phyloP scores from a whole-genome alignment of 2,888 invertebrate genomes.

The Tuberolachnus salignus region DNA sequence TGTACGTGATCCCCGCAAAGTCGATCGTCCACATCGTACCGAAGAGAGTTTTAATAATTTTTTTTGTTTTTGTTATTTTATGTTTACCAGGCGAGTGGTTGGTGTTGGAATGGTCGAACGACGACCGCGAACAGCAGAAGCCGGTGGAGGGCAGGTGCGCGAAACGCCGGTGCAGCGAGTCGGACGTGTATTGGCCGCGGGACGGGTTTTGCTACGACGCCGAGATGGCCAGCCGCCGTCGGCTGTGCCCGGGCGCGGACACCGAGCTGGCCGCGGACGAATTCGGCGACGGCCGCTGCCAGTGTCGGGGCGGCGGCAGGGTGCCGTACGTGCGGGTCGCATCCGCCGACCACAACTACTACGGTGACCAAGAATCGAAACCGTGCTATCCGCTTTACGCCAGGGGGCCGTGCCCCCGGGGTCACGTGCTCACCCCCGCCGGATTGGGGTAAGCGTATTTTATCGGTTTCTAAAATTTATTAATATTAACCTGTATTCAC shows the following conservation, averaged over 20 bases:
- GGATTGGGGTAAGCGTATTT: constrained; percentile 1
- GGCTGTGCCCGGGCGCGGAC: constrained; percentile 8
- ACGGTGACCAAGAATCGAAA: constrained; percentile 10
- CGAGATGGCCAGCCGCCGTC: background rate
- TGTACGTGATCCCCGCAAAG: too few relatives aligned
- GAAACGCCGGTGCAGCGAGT: constrained; percentile 41
- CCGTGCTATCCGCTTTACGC: constrained; percentile 53
- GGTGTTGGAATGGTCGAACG: constrained; percentile 19
- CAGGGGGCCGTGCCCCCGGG: constrained; percentile 39
- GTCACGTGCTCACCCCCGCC: constrained; percentile 1
- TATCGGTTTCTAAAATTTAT: background rate
- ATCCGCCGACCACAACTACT: background rate
- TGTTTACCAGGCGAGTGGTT: constrained; percentile 20
- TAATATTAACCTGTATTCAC: too few relatives aligned
- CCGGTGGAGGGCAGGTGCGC: constrained; percentile 22
- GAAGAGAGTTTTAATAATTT: too few relatives aligned
- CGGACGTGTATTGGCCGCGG: constrained; percentile 54
- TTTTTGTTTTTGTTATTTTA: too few relatives aligned
- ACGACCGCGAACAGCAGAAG: background rate
- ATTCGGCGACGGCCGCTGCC: constrained; percentile 51
- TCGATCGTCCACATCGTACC: too few relatives aligned
- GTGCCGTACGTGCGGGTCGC: constrained; percentile 36
- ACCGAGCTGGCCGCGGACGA: constrained; percentile 29
- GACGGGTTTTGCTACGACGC: constrained; percentile 51
- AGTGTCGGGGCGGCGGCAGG: constrained; percentile 12